A percentile compares a stretch with the other conserved stretches of the same genome.
phyloP scores from a whole-genome alignment of 92 coral and sea anemone genomes.

The Epizoanthus fatuus region DNA sequence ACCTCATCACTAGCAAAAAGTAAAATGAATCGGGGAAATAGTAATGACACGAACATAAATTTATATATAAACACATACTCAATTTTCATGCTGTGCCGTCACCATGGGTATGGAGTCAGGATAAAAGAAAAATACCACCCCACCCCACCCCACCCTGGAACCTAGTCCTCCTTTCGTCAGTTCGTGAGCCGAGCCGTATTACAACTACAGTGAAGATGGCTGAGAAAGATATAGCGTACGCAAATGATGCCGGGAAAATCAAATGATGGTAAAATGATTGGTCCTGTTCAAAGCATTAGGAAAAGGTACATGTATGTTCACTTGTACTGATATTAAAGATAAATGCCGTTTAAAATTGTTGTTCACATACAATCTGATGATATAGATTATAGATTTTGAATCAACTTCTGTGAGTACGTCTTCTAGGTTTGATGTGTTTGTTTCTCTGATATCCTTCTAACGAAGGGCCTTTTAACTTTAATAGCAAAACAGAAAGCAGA shows the following conservation, averaged over 20 bases:
- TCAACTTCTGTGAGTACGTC: slow-evolving; percentile 28
- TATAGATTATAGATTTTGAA: background rate
- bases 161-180: slow-evolving; percentile 24
- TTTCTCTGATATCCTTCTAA: slow-evolving; percentile 23
- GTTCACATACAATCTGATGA: slow-evolving; percentile 25
- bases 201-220: slow-evolving; percentile 8
- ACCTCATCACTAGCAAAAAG: no score
- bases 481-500: no score
- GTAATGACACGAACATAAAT: no score
- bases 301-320: background rate
- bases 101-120: no score
- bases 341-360: slow-evolving; percentile 24
- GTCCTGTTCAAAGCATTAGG: slow-evolving; percentile 30
- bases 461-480: slow-evolving; percentile 9
- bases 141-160: no score
- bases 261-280: slow-evolving; percentile 27
- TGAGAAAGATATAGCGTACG: no score
- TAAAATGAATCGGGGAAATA: no score
- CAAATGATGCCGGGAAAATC: slow-evolving; percentile 33
- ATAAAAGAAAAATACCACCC: no score
- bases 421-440: slow-evolving; percentile 32
- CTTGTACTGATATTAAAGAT: no score
- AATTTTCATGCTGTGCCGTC: no score
- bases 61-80: no score
- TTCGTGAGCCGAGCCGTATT: background rate